Base-by-base conservation (phyloP, 2,888 invertebrate genomes). In the Caenorhabditis auriculariae region DNA sequence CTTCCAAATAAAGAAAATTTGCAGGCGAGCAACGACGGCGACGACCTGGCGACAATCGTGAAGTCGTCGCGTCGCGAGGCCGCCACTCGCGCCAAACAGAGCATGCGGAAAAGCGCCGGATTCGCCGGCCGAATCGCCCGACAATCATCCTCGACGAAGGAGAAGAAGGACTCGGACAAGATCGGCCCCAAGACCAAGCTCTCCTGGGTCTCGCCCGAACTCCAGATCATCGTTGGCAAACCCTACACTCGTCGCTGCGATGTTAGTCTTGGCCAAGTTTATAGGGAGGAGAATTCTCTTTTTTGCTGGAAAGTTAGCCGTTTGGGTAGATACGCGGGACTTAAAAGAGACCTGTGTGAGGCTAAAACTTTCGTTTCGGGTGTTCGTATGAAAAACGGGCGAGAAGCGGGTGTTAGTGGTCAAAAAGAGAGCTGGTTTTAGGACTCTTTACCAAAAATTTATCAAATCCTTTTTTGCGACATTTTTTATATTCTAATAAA, bases 191-290 rank as follows among this genome's bases (percentile, higher is more conserved):
- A 47, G 56, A 69, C 69, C 0, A 63, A 63, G 19, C 45, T 69
- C 15, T 58, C 54, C 26, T 61, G 54, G 17, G 48, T 60, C 26
- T 54, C 56, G 21, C 52, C 60, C 0, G 63, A 63, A 21, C 43
- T 69, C 17, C 69, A 69, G 27, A 43, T 44, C 7, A 32, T 69
- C 35, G 59, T 54, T 17, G 50, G 51, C 6, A 52, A 60, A 17
- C 59, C 53, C 35, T 69, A 52, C 43, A 63, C 61, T 60, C 60
- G 59, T 38, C 39, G 69, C 4, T 69, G 69, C 43, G 69, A 69
- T 46, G 69, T 61, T 32, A 56, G 56, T 29, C 32, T 47, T 55
- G 6, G n/a, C 2, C 19, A 17, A 17, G 9, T 41, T 41, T n/a
- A n/a, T 15, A 17, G 12, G 12, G 9, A 9, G 9, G 41, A 12